Evolutionary conservation across 1,140 invertebrate species (phyloP), one percentile per base, ranked within the genome.

Genomic region (Aleiodes sp.): DNA sequence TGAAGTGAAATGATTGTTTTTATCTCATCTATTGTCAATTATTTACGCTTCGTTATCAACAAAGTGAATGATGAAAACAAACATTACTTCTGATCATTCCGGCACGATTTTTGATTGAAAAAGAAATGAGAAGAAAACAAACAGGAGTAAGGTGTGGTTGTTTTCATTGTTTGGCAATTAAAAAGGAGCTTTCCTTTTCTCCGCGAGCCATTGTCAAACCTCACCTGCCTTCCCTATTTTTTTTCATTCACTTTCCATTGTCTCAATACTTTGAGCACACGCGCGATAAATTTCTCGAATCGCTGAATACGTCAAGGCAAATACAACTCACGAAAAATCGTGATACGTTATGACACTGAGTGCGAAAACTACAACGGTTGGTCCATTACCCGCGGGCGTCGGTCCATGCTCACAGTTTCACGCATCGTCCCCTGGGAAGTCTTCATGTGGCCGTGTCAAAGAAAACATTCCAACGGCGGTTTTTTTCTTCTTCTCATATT

Each of bases 151-250:
- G 82, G 83, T 84, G 82, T 83, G 81, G 78, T 76, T 59, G 29
- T 33, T 69, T 70, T 41, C 73, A 83, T 86, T 86, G 83, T 86
- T 65, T 69, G 41, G 79, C 82, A 86, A 86, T 86, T 86, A 86
- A 86, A 73, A 84, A 81, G 80, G 78, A 74, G 72, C 75, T 72
- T 78, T 68, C 73, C 73, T 75, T 78, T 81, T 59, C 28, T 59
- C 10, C 57, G 56, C 41, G 0, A 46, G 21, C 31, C 21, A 70
- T 70, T 82, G 80, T 81, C 41, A 16, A 62, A 68, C 72, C 73
- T 78, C 82, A 85, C 82, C 82, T 84, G 82, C 83, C 70, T 33
- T 33, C 2, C 10, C 12, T 59, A 4, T 26, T 59, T 4, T 59
- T 59, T 59, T 59, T 59, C 4, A 59, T 59, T n/a, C n/a, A n/a